A percentile compares a stretch with the other conserved stretches of the same genome.
These are phyloP conservation scores for Xestia c-nigrum DNA, from an alignment of 2,888 invertebrate species.

Conservation along the genomic window DNA sequence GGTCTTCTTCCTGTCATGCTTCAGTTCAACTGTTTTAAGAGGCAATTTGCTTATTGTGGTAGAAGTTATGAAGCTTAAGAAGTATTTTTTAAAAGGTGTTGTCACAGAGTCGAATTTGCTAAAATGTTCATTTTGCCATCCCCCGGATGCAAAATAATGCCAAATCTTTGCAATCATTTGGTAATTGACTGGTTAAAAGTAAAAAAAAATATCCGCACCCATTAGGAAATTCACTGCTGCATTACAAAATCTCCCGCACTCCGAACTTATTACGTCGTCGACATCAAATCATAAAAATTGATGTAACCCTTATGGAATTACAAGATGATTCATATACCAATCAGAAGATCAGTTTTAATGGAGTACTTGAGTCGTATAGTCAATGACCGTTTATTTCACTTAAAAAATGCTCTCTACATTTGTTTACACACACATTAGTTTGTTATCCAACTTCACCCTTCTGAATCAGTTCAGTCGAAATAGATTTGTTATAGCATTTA, in stretches of 20 bases:
- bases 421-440: background rate
- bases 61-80: background rate
- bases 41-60: constrained; percentile 28
- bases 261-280: background rate
- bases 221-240: background rate
- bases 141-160: background rate
- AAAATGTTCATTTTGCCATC: background rate
- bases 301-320: background rate
- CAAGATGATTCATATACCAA: constrained; percentile 34
- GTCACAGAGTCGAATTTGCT: background rate
- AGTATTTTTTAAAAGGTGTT: background rate
- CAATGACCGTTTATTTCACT: background rate
- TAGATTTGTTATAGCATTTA: constrained; percentile 26
- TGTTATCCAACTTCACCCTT: constrained; percentile 13
- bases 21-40: constrained; percentile 29
- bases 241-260: constrained; percentile 18
- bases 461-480: constrained; percentile 52
- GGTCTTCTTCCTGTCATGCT: constrained; percentile 34
- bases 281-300: constrained; percentile 19
- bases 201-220: background rate
- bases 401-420: background rate
- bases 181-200: background rate
- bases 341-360: background rate
- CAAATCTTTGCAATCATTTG: background rate
- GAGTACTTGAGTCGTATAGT: background rate